Percentiles rank a stretch among this genome's conserved stretches.
Conservation (phyloP, 2,888 invertebrate species). For the Hirtodrosophila cameraria region DNA sequence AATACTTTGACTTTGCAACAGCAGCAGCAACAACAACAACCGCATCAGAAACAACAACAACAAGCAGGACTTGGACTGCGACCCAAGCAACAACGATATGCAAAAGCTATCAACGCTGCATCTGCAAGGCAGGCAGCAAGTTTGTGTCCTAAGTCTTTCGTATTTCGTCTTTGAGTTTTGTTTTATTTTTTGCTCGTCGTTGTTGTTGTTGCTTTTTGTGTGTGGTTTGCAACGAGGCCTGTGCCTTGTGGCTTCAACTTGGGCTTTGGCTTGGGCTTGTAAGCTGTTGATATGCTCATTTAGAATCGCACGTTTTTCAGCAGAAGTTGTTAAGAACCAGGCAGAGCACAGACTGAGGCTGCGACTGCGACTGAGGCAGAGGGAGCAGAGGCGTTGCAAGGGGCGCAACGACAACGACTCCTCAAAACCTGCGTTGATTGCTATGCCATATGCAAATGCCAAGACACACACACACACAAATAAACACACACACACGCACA, state of each 20-base stretch:
- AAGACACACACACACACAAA: constrained; percentile 8
- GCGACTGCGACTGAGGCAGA: too few species aligned
- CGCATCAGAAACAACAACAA: constrained; percentile 17
- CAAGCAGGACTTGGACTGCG: constrained; percentile 23
- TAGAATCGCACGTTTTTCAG: constrained; percentile 80
- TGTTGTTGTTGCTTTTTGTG: constrained; percentile 32
- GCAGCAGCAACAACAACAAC: constrained; percentile 24
- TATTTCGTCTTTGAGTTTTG: constrained; percentile 53
- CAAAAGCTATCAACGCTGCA: constrained; percentile 78
- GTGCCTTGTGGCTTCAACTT: constrained; percentile 32
- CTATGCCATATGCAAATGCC: constrained; percentile 61
- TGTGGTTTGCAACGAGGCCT: constrained; percentile 23
- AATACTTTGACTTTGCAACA: constrained; percentile 67
- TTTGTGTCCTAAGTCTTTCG: constrained; percentile 66
- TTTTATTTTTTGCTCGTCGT: constrained; percentile 17
- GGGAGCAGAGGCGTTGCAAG: constrained; percentile 9
- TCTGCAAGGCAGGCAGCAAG: constrained; percentile 52
- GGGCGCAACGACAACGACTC: constrained; percentile 26
- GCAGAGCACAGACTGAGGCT: constrained; percentile 16
- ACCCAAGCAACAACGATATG: constrained; percentile 72
- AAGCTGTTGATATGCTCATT: constrained; percentile 80
- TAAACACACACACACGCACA: constrained; percentile 26
- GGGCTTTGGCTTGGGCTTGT: constrained; percentile 52
- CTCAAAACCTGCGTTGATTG: constrained; percentile 53
- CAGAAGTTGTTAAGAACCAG: constrained; percentile 74